Evolutionary conservation across 2,113 vertebrate species (phyloP).

Genomic region (Otocyon megalotis): DNA sequence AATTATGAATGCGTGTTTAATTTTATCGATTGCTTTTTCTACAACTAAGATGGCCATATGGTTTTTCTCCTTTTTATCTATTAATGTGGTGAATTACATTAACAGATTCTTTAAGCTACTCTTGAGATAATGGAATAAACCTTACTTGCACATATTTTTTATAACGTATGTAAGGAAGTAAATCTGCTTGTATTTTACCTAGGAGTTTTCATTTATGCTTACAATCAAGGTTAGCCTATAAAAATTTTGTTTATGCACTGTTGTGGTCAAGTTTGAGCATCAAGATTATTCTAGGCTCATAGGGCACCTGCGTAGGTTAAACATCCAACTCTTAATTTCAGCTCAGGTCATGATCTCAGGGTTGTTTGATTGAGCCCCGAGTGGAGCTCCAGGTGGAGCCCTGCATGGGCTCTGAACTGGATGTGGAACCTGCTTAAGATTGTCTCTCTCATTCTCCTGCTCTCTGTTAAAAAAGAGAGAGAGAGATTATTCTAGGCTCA

Average conservation of each 20-base stretch:
- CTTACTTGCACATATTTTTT: not conserved
- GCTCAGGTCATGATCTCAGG: not conserved
- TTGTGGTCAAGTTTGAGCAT: not conserved
- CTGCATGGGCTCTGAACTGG: not conserved
- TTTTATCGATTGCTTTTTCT: conserved; percentile 24
- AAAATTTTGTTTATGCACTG: not conserved
- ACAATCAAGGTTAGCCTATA: conserved; percentile 1
- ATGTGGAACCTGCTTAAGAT: not conserved
- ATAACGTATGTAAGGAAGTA: not conserved
- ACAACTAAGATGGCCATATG: not conserved
- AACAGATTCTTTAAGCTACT: conserved; percentile 15
- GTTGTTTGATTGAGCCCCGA: not conserved
- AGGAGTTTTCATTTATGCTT: conserved; percentile 39
- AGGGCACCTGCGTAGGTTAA: not conserved
- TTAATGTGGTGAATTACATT: conserved; percentile 51
- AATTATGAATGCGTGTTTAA: conserved; percentile 1
- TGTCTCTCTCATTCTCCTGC: not conserved
- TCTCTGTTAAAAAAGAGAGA: not conserved
- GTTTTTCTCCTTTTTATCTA: conserved; percentile 38
- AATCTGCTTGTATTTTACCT: conserved; percentile 32
- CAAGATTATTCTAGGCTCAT: conserved; percentile 50
- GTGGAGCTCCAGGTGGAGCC: not conserved
- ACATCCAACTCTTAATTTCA: not conserved
- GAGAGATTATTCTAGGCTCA: conserved; percentile 34
- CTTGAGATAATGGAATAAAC: conserved; percentile 38